A percentile compares a stretch with the other conserved stretches of the same genome.
phyloP scores from a whole-genome alignment of 2,888 invertebrate species.

The Chloroclysta siterata region DNA sequence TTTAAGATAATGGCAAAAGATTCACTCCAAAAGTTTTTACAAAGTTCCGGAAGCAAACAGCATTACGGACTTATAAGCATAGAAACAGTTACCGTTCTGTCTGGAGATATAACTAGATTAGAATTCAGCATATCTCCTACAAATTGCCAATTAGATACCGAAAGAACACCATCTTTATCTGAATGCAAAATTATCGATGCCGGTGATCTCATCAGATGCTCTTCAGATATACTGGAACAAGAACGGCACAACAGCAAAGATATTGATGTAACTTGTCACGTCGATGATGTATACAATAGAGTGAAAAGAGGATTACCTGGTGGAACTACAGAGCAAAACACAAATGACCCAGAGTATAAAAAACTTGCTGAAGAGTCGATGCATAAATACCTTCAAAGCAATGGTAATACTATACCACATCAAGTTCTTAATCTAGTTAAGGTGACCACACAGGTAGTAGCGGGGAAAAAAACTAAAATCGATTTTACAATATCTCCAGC shows the following conservation, averaged over 20 bases:
- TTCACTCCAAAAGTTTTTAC: slow-evolving; percentile 11
- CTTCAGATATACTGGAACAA: slow-evolving; percentile 5
- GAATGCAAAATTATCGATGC: slow-evolving; percentile 7
- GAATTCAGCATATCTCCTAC: slow-evolving; percentile 9
- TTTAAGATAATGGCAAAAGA: slow-evolving; percentile 9
- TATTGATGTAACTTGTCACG: slow-evolving; percentile 4
- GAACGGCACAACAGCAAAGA: slow-evolving; percentile 1
- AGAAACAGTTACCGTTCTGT: not conserved
- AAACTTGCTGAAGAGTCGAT: slow-evolving; percentile 46
- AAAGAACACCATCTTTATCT: slow-evolving; percentile 1
- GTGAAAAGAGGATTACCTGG: slow-evolving; percentile 38
- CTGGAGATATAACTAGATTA: slow-evolving; percentile 3
- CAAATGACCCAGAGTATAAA: slow-evolving; percentile 39
- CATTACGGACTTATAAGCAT: slow-evolving; percentile 7
- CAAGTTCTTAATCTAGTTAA: slow-evolving; percentile 35
- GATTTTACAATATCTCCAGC: slow-evolving; percentile 33
- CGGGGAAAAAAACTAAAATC: slow-evolving; percentile 37
- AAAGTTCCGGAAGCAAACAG: slow-evolving; percentile 2
- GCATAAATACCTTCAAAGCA: slow-evolving; percentile 35
- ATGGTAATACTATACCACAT: slow-evolving; percentile 25
- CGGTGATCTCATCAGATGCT: not conserved
- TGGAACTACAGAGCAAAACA: slow-evolving; percentile 38
- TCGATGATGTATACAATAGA: slow-evolving; percentile 22
- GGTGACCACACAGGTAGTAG: slow-evolving; percentile 43
- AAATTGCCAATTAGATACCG: slow-evolving; percentile 4